Evolutionary conservation across 2,888 invertebrate genomes (phyloP), one percentile per base, ranked within the genome.

Genomic region (Noctua janthe): DNA sequence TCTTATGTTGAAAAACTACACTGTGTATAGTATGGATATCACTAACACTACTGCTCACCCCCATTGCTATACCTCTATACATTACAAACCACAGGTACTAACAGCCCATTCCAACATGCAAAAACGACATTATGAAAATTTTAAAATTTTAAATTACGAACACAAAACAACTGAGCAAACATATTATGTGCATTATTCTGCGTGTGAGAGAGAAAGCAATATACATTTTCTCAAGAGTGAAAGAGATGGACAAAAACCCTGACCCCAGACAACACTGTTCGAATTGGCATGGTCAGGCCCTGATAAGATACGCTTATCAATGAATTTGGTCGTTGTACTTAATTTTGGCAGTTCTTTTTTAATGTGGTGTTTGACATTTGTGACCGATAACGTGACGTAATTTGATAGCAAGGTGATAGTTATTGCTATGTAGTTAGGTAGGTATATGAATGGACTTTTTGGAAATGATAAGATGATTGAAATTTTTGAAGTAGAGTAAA

Each of bases 191-290:
- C 75, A 86, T 87, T 82, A 87, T 80, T 82, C 54, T 76, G 67
- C 66, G 76, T 49, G 59, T 20, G 81, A 90, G 73, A 80, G 88
- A 90, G 90, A 91, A 1, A 84, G 78, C 43, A 15, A 35, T 78
- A 82, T 70, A 49, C 13, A 17, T 59, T 59, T 73, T 56, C 23
- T 47, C 2, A 62, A 8, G 86, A 78, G 86, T 74, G 86, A 86
- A 85, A 94, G 85, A 74, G 94, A 91, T 85, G 91, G 69, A 69
- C 71, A 71, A 88, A 74, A 92, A 90, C 95, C 96, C 95, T 96
- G 96, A 96, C 96, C 96, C 94, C 92, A 91, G 91, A 70, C 94
- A 96, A 95, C 91, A 89, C 89, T 70, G 72, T 91, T 90, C 91
- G 89, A 93, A 93, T 91, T 91, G 80, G 89, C 83, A 84, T 91